Evolutionary conservation across 1,140 invertebrate species (phyloP).

Genomic region (Diorhabda elongata): DNA sequence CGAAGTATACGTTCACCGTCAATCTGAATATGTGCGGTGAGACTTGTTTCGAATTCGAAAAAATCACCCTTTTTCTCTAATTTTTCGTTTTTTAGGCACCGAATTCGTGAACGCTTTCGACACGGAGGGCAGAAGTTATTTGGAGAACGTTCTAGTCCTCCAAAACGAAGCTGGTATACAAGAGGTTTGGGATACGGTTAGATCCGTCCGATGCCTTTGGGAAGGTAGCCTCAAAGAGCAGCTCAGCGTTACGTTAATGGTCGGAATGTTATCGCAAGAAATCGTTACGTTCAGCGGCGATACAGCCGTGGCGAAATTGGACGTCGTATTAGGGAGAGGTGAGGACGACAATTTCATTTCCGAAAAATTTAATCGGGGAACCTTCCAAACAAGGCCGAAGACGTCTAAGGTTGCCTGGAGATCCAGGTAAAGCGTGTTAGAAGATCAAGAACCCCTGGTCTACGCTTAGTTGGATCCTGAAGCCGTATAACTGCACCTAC

Average conservation of each 20-base stretch:
- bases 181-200: slow-evolving; percentile 77
- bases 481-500: no score
- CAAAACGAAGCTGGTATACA: slow-evolving; percentile 78
- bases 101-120: slow-evolving; percentile 76
- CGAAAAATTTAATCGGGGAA: no score
- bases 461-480: no score
- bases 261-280: slow-evolving; percentile 76
- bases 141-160: slow-evolving; percentile 76
- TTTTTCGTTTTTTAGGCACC: slow-evolving; percentile 50
- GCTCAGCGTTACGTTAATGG: slow-evolving; percentile 66
- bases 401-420: no score
- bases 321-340: slow-evolving; percentile 71
- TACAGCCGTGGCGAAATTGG: slow-evolving; percentile 72
- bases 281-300: slow-evolving; percentile 80
- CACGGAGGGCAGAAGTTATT: slow-evolving; percentile 69
- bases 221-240: slow-evolving; percentile 74
- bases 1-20: slow-evolving; percentile 70
- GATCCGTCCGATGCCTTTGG: slow-evolving; percentile 75
- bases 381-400: no score
- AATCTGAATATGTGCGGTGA: slow-evolving; percentile 66
- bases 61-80: neutral
- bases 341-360: neutral
- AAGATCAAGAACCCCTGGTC: no score
- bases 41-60: neutral
- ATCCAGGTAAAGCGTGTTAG: no score